Evolutionary conservation across 1,140 invertebrate genomes (phyloP).

Genomic region (Neodiprion fabricii): DNA sequence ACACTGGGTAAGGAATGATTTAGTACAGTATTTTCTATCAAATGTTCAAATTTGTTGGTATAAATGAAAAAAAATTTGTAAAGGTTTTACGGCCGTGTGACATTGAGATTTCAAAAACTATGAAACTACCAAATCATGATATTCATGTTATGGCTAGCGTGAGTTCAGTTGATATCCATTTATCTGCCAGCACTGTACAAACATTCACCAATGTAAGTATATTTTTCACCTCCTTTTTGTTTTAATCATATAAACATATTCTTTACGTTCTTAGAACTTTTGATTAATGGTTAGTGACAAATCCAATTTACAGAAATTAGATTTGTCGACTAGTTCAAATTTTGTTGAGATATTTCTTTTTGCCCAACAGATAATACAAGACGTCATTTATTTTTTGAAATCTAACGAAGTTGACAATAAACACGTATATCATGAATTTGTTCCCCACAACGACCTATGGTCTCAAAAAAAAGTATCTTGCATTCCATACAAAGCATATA

Average conservation of each 20-base stretch:
- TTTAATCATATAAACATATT: conserved; percentile 15
- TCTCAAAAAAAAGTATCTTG: conserved; percentile 70
- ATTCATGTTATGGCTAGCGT: conserved; percentile 67
- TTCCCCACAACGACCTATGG: conserved; percentile 73
- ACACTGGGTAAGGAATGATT: conserved; percentile 44
- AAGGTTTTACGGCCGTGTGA: conserved; percentile 71
- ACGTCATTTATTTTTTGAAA: conserved; percentile 42
- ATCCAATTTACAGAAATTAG: no score
- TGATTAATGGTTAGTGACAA: conserved; percentile 12
- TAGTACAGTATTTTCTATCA: not conserved
- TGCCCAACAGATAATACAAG: conserved; percentile 45
- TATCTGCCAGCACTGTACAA: conserved; percentile 77
- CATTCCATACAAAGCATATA: conserved; percentile 43
- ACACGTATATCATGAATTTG: conserved; percentile 33
- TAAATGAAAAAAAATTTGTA: conserved; percentile 44
- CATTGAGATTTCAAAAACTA: conserved; percentile 71
- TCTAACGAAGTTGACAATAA: conserved; percentile 40
- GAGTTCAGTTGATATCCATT: conserved; percentile 73
- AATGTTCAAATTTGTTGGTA: no score
- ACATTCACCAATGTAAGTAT: conserved; percentile 67
- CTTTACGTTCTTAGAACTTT: conserved; percentile 11
- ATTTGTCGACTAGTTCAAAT: not conserved
- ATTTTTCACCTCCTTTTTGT: not conserved
- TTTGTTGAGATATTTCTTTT: not conserved
- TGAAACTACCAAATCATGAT: conserved; percentile 68